Conservation (phyloP, 2,113 vertebrate genomes). For the Ellobius talpinus region DNA sequence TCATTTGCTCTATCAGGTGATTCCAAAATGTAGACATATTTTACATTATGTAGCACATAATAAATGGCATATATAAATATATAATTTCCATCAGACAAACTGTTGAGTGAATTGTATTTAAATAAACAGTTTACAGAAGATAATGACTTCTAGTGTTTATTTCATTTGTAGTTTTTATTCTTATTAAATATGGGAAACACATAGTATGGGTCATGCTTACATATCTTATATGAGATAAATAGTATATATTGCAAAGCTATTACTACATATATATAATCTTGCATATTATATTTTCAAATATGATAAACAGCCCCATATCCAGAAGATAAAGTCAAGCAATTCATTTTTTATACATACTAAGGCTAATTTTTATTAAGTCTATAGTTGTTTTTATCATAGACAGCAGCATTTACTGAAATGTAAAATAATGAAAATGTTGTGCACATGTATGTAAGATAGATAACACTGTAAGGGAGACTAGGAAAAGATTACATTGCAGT, state of each 20-base stretch:
- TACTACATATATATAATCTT: neutral
- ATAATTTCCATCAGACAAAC: neutral
- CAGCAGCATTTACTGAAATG: neutral
- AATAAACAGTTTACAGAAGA: neutral
- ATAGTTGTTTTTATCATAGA: neutral
- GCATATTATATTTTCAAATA: neutral
- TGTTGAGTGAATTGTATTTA: slow-evolving; percentile 1
- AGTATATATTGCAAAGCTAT: neutral
- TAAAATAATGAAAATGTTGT: neutral
- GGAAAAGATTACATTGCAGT: neutral
- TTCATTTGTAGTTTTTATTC: neutral
- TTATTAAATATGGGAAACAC: neutral
- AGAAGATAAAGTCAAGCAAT: neutral
- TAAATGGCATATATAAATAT: neutral
- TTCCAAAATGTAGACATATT: neutral
- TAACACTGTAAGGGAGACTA: neutral
- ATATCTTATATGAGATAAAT: neutral
- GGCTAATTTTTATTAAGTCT: neutral
- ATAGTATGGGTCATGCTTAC: neutral
- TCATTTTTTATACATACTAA: neutral
- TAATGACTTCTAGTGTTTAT: neutral
- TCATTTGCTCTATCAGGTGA: neutral
- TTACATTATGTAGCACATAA: neutral
- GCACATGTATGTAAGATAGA: neutral
- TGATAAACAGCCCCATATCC: neutral